These are phyloP conservation scores for Guaruba guarouba DNA, from an alignment of 2,113 vertebrate genomes.

Conservation along the genomic window DNA sequence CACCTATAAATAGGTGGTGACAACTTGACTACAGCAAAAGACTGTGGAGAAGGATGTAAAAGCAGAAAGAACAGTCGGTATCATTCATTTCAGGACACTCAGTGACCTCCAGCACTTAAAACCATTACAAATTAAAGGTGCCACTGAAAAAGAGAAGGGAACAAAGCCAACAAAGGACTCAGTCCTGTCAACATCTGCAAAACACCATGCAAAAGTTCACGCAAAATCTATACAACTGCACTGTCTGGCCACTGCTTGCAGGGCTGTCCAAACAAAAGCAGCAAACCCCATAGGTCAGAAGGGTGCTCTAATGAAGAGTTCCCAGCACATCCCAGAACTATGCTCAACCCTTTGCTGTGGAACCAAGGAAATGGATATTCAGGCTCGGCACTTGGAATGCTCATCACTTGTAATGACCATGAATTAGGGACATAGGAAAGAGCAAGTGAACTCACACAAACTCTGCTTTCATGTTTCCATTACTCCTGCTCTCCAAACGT, in stretches of 20 bases:
- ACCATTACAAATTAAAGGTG: background rate
- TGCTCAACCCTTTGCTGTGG: background rate
- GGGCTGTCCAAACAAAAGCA: background rate
- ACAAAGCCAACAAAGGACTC: background rate
- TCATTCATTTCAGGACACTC: background rate
- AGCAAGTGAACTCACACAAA: background rate
- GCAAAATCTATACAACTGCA: too few relatives aligned
- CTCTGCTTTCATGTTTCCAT: background rate
- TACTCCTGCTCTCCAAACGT: accelerated
- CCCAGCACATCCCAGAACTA: background rate
- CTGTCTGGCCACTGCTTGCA: background rate
- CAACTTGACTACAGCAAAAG: background rate
- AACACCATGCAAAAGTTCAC: background rate
- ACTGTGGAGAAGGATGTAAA: background rate
- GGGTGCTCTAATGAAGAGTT: background rate
- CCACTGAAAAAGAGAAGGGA: background rate
- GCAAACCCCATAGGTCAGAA: background rate
- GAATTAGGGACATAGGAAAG: background rate
- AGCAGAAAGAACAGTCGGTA: background rate
- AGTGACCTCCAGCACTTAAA: background rate
- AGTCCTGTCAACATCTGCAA: background rate
- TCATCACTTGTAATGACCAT: background rate
- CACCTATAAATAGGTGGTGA: background rate
- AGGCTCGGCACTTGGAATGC: background rate
- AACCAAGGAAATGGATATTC: background rate